These are phyloP conservation scores for Schizopygopsis pylzovi DNA, from an alignment of 2,797 vertebrate species.

Conservation along the genomic window DNA sequence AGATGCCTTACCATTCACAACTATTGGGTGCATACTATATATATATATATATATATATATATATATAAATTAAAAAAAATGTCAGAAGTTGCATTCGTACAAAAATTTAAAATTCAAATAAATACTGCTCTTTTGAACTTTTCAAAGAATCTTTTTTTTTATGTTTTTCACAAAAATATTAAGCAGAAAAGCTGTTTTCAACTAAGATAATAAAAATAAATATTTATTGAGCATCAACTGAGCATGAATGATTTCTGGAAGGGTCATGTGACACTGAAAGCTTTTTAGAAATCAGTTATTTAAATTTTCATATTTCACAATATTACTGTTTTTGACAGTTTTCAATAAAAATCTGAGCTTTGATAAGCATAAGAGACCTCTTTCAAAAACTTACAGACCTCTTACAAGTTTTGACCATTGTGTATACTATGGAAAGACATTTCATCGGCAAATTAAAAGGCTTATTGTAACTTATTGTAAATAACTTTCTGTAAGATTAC, in stretches of 20 bases:
- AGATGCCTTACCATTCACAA: not conserved
- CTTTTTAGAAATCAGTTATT: not conserved
- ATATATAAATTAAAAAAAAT: not conserved
- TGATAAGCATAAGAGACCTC: not conserved
- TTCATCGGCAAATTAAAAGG: not conserved
- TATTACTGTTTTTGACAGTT: not conserved
- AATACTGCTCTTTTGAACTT: too few species aligned
- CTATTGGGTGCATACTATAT: too few species aligned
- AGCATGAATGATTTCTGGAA: not conserved
- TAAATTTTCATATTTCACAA: not conserved
- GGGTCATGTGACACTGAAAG: too few species aligned
- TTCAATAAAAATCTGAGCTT: not conserved
- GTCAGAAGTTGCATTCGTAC: not conserved
- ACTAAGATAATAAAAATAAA: not conserved
- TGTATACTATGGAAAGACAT: not conserved
- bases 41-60: too few species aligned
- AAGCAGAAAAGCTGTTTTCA: not conserved
- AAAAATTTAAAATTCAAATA: not conserved
- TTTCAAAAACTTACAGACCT: not conserved
- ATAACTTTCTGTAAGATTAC: not conserved
- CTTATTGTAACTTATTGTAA: not conserved
- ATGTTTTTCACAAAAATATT: not conserved
- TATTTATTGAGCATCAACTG: too few species aligned
- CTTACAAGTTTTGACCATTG: not conserved
- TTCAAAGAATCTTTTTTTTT: not conserved